These are phyloP conservation scores for Tipula helvola DNA, from an alignment of 2,888 invertebrate genomes.

Conservation along the genomic window DNA sequence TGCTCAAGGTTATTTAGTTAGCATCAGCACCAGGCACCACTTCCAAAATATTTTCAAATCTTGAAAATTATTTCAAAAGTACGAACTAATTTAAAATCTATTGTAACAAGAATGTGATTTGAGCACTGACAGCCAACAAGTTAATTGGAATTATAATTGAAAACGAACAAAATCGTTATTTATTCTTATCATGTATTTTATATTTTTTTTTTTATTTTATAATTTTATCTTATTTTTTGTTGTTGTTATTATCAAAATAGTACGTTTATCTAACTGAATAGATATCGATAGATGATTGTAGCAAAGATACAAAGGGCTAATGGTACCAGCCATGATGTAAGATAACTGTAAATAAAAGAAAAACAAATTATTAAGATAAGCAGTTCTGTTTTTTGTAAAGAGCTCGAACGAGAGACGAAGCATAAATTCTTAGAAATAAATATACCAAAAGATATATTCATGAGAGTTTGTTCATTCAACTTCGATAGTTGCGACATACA, in stretches of 20 bases:
- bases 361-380: background rate
- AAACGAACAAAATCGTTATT: background rate
- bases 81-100: background rate
- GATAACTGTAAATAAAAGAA: constrained; percentile 5
- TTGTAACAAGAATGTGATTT: background rate
- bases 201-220: background rate
- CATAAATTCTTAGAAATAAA: too few relatives aligned
- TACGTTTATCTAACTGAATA: background rate
- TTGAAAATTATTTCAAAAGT: background rate
- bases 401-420: too few relatives aligned
- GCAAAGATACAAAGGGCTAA: constrained; percentile 7
- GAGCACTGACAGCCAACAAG: background rate
- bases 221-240: background rate
- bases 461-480: too few relatives aligned
- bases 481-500: too few relatives aligned
- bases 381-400: background rate
- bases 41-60: background rate
- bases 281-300: constrained; percentile 7
- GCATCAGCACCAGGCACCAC: background rate
- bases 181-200: background rate
- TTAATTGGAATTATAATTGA: background rate
- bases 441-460: too few relatives aligned
- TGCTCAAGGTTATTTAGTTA: background rate
- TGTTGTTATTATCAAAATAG: background rate
- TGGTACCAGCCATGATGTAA: constrained; percentile 7